phyloP scores from a whole-genome alignment of 2,888 invertebrate species.

The Agrotis ipsilon region DNA sequence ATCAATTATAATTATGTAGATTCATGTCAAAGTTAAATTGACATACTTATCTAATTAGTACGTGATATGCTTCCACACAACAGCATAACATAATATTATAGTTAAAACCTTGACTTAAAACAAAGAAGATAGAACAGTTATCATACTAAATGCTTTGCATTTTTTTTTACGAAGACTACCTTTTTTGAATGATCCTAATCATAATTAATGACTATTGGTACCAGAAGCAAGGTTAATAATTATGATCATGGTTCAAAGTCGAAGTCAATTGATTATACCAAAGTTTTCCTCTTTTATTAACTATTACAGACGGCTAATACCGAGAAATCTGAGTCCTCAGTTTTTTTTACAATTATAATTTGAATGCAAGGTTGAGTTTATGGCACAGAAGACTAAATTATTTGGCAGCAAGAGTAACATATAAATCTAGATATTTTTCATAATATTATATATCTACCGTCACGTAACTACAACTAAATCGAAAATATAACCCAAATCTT shows the following conservation, averaged over 20 bases:
- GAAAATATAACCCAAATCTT: not conserved
- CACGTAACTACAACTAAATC: too few relatives aligned
- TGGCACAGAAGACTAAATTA: too few relatives aligned
- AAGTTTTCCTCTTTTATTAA: not conserved
- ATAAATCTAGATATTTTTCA: too few relatives aligned
- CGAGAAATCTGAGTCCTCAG: not conserved
- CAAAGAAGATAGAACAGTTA: not conserved
- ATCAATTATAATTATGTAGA: not conserved
- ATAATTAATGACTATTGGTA: too few relatives aligned
- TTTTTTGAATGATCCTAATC: not conserved
- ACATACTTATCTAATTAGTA: not conserved
- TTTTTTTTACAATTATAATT: not conserved
- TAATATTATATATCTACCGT: too few relatives aligned
- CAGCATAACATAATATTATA: not conserved
- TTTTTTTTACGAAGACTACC: not conserved
- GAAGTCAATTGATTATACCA: not conserved
- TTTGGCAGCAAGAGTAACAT: too few relatives aligned
- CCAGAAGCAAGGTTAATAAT: too few relatives aligned
- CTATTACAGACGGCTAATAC: not conserved
- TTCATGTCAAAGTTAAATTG: not conserved
- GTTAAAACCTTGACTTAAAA: slow-evolving; percentile 21
- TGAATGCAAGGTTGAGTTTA: not conserved
- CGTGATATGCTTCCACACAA: not conserved
- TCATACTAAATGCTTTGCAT: not conserved
- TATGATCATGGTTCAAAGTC: not conserved